phyloP scores from a whole-genome alignment of 2,797 vertebrate species.

The Esox lucius region DNA sequence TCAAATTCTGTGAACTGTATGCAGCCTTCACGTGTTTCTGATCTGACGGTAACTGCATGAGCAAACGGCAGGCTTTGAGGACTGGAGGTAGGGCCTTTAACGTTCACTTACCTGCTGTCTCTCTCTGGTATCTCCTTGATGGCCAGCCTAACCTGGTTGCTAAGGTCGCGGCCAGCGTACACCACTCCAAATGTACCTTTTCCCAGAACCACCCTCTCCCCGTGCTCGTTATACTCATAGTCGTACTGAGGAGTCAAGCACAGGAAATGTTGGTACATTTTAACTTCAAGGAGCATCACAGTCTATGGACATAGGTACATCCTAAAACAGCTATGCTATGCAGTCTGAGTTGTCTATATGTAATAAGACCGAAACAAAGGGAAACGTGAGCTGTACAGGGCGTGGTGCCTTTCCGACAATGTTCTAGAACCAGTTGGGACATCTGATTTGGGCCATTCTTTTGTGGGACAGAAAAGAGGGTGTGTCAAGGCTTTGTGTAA shows the following conservation, averaged over 20 bases:
- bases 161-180: slow-evolving; percentile 95
- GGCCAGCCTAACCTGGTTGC: slow-evolving; percentile 98
- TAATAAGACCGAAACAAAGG: not conserved
- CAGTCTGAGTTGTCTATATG: not conserved
- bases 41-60: not conserved
- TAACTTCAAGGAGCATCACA: not conserved
- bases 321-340: not conserved
- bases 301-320: not conserved
- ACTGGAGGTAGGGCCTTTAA: not conserved
- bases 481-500: slow-evolving; percentile 36
- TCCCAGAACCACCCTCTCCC: slow-evolving; percentile 89
- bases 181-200: slow-evolving; percentile 97
- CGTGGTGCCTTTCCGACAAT: slow-evolving; percentile 18
- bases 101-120: slow-evolving; percentile 87
- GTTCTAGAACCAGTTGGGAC: slow-evolving; percentile 42
- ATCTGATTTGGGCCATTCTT: slow-evolving; percentile 29
- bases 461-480: slow-evolving; percentile 29
- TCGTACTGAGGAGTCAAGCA: slow-evolving; percentile 81
- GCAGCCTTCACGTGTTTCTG: not conserved
- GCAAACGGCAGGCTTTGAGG: not conserved
- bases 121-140: slow-evolving; percentile 98
- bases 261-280: not conserved
- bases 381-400: not conserved
- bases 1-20: not conserved
- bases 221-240: slow-evolving; percentile 96